A percentile compares a stretch with the other conserved stretches of the same genome.
Evolutionary conservation across 2,113 vertebrate genomes (phyloP).

Genomic region (Turnix velox): DNA sequence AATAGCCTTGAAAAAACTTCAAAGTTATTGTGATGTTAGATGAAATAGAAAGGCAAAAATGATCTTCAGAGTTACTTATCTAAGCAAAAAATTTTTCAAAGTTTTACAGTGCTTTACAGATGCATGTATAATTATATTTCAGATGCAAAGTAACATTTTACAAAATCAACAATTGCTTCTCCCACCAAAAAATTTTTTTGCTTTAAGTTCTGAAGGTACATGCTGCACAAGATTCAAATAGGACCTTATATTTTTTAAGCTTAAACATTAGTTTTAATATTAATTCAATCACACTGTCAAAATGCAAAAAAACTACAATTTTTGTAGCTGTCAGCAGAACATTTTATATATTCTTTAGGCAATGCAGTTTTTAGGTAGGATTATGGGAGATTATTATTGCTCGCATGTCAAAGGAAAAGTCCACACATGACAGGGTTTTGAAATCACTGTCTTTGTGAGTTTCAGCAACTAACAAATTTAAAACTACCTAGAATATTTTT

Average conservation of each 20-base stretch:
- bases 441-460: not conserved
- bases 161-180: not conserved
- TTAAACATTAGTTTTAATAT: not conserved
- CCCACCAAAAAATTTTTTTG: not conserved
- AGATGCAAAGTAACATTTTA: not conserved
- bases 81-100: conserved; percentile 3
- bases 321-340: not conserved
- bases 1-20: conserved; percentile 2
- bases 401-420: not conserved
- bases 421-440: not conserved
- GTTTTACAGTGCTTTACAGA: conserved; percentile 19
- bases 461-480: not conserved
- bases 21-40: not conserved
- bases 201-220: not conserved
- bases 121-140: not conserved
- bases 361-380: not conserved
- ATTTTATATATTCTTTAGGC: not conserved
- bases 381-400: not conserved
- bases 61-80: conserved; percentile 2
- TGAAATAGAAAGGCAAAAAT: not conserved
- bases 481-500: not conserved
- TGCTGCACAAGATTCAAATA: not conserved
- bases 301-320: not conserved
- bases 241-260: not conserved
- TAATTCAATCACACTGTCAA: not conserved